These are phyloP conservation scores for Origma solitaria DNA, from an alignment of 2,113 vertebrate genomes.

Conservation along the genomic window DNA sequence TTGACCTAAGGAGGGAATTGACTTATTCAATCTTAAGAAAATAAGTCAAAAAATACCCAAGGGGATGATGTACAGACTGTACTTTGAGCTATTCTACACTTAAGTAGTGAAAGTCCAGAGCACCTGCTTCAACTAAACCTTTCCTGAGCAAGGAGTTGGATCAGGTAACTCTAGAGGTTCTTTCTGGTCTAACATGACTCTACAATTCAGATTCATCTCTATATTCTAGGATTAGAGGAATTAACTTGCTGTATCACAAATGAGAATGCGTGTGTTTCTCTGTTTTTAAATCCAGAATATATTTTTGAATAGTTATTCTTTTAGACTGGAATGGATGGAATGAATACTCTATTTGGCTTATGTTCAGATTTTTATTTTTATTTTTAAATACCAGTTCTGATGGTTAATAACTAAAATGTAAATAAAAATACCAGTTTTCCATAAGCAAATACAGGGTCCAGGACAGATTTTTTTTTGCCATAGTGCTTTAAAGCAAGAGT, in stretches of 20 bases:
- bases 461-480: not conserved
- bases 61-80: not conserved
- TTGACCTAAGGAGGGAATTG: not conserved
- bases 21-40: not conserved
- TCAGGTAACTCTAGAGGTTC: not conserved
- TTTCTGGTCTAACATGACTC: not conserved
- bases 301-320: not conserved
- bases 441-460: not conserved
- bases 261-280: not conserved
- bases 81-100: not conserved
- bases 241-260: not conserved
- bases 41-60: not conserved
- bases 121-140: not conserved
- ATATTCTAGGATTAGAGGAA: not conserved
- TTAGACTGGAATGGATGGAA: not conserved
- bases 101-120: not conserved
- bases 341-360: not conserved
- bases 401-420: too few relatives aligned
- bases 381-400: not conserved
- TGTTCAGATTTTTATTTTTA: not conserved
- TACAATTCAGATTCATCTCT: not conserved
- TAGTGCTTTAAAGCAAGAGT: not conserved
- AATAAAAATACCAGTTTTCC: too few relatives aligned
- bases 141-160: not conserved
- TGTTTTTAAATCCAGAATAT: not conserved